Evolutionary conservation across 2,113 vertebrate species (phyloP), one percentile per base, ranked within the genome.

Genomic region (Oreotrochilus melanogaster): DNA sequence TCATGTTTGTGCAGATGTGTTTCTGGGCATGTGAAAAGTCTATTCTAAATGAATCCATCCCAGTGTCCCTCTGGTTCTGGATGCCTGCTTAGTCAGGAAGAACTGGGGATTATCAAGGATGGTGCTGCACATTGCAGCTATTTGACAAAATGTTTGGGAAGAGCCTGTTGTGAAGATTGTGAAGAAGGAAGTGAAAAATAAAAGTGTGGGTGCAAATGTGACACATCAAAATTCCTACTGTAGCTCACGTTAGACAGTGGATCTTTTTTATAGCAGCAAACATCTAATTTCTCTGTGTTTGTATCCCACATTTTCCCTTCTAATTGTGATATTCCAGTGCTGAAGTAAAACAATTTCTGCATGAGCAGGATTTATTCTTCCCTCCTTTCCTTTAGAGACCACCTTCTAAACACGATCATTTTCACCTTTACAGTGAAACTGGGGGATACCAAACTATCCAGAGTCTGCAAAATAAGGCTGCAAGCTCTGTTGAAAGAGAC

Each of bases 121-220:
- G 50, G 51, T 50, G 61, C 81, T 84, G 78, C 78, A 19, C 7
- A 31, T 66, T 66, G 84, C 57, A 72, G 75, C 88, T 48, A 22
- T 81, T 47, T 69, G 70, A 88, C 86, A 89, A 60, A 92, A 82
- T 4, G 3, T 37, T 51, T 51, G 88, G 75, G 86, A 83, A 87
- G 51, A 62, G 72, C 64, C 37, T 64, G 19, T 47, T 88, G 73
- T 70, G 60, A 61, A 18, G 56, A 48, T 10, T 11, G 45, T 24
- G 48, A 42, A 70, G 61, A 78, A 48, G 61, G 7, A 54, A 48
- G 60, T 14, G 31, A 81, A 62, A 81, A 64, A 57, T 27, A 37
- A 57, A 72, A 88, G 56, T 10, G 23, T 6, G 45, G 47, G 70
- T 85, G 71, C 27, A 70, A 75, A 88, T n/a, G 78, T 33, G 12